Percentiles rank a stretch among this genome's conserved stretches.
phyloP scores from a whole-genome alignment of 2,113 vertebrate species.

The Hyla sarda region DNA sequence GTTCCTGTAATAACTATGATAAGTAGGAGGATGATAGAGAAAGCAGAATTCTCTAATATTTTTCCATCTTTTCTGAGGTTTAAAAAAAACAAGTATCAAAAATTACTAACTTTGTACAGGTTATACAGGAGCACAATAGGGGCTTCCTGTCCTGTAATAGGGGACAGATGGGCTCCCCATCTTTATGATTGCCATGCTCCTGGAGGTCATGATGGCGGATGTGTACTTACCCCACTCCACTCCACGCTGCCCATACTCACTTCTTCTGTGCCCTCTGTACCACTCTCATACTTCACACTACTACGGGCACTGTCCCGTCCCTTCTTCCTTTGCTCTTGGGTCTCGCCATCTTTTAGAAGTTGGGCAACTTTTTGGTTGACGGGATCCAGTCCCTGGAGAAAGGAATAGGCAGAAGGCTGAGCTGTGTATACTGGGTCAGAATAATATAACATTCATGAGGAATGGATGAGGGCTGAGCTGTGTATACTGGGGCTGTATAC shows the following conservation, averaged over 20 bases:
- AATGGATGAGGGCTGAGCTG: neutral
- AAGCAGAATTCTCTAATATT: too few species aligned
- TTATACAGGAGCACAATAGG: too few species aligned
- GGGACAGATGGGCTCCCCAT: neutral
- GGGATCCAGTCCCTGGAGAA: constrained; percentile 87
- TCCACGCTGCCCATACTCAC: constrained; percentile 94
- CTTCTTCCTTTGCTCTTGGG: constrained; percentile 79
- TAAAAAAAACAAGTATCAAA: too few species aligned
- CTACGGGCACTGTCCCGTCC: constrained; percentile 81
- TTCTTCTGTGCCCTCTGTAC: constrained; percentile 92
- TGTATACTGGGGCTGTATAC: neutral
- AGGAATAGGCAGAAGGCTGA: neutral
- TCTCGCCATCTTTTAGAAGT: constrained; percentile 90
- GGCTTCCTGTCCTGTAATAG: neutral
- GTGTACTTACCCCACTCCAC: constrained; percentile 98
- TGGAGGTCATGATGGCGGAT: constrained; percentile 79
- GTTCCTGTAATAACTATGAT: too few species aligned
- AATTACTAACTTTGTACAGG: too few species aligned
- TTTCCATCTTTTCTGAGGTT: too few species aligned
- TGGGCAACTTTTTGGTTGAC: constrained; percentile 95
- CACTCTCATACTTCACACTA: constrained; percentile 91
- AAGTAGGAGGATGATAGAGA: too few species aligned
- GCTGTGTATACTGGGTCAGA: neutral
- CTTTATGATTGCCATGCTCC: constrained; percentile 24
- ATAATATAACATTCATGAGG: neutral